Percentiles rank a stretch among this genome's conserved stretches.
phyloP scores from a whole-genome alignment of 2,797 vertebrate genomes.

The Buceros bicornis region DNA sequence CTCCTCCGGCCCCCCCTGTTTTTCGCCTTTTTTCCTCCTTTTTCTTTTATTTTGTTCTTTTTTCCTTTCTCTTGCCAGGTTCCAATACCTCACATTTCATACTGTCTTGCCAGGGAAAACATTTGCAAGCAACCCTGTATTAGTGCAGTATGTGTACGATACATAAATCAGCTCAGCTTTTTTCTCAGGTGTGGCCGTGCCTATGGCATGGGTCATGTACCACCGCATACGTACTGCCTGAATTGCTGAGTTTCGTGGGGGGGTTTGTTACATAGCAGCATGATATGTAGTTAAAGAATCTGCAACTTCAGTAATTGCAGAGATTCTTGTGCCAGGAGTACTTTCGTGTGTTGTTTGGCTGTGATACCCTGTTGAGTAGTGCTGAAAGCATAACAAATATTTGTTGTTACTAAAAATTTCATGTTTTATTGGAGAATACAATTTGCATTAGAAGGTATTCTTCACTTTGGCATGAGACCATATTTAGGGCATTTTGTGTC shows the following conservation, averaged over 20 bases:
- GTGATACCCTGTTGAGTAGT: accelerated
- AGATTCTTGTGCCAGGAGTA: neutral
- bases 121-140: neutral
- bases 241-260: neutral
- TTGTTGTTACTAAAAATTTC: neutral
- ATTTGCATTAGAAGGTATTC: neutral
- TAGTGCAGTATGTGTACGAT: neutral
- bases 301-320: neutral
- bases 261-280: neutral
- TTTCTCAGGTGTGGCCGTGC: neutral
- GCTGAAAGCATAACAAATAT: neutral
- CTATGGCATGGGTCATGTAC: neutral
- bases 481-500: neutral
- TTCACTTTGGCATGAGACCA: neutral
- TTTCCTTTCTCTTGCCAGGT: neutral
- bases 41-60: neutral
- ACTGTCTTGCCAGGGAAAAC: neutral
- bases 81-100: neutral
- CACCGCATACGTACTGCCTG: neutral
- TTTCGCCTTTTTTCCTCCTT: too few species aligned
- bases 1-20: too few species aligned
- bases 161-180: neutral
- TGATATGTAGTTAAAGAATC: neutral
- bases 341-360: neutral
- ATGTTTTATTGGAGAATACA: neutral